Base-by-base conservation (phyloP, 2,797 vertebrate species). In the Gastrophryne carolinensis region DNA sequence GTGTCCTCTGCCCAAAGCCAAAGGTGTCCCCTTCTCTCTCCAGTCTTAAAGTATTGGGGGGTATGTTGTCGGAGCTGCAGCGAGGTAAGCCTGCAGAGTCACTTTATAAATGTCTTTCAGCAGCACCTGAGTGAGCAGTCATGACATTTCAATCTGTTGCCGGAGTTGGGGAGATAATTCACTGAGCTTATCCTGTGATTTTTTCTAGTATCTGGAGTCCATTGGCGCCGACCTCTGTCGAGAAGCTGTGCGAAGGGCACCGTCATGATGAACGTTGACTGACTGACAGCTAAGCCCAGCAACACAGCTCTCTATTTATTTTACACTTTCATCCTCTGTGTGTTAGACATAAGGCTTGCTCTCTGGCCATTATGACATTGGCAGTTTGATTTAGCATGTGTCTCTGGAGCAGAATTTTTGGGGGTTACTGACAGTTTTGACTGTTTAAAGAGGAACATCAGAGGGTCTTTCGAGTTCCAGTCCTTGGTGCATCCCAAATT, bases 101-200 rank as follows among this genome's bases (percentile, higher is more conserved):
- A 65, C 71, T 78, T 72, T 72, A 72, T 70, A 78, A 78, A 78
- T 78, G 75, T 78, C 67, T 78, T 78, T 68, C 71, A 78, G 64
- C 75, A 72, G 39, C 61, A 65, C 75, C 75, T 78, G 49, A 50
- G 29, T 78, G 60, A 78, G 60, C 60, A 78, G 41, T 63, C 68
- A 60, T 78, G 75, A 78, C 75, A 78, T 78, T 78, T 78, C 75
- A 78, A 78, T 78, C 75, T 72, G 67, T 72, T 72, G 52, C 53
- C 5, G 60, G 24, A 50, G 68, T 41, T 47, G 67, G 54, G 60
- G 19, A 72, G 68, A 72, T 78, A 60, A 78, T 72, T 72, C 52
- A 65, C 52, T 8, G 30, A 72, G 57, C 37, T 56, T 70, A 64
- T 17, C 19, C 74, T 47, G 67, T 52, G 57, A 70, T 70, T 77